Evolutionary conservation across 2,113 vertebrate species (phyloP).

Genomic region (Platichthys flesus): DNA sequence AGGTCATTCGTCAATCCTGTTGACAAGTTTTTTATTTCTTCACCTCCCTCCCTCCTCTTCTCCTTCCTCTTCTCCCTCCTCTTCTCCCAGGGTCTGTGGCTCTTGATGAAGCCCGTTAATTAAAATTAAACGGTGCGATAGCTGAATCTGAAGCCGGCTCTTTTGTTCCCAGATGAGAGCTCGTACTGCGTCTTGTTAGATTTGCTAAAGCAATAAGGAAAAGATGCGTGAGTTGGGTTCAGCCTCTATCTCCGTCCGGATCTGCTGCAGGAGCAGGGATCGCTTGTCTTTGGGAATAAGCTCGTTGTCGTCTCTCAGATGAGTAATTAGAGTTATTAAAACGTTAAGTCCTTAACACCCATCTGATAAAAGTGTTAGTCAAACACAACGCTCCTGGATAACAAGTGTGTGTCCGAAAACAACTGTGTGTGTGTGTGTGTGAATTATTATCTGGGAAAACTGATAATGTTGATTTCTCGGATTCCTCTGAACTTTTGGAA

Average conservation of each 20-base stretch:
- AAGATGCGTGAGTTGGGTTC: conserved; percentile 29
- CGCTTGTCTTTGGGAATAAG: conserved; percentile 58
- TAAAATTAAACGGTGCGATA: conserved; percentile 85
- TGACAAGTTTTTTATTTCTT: conserved; percentile 38
- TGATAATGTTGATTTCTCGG: not conserved
- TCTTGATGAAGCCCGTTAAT: conserved; percentile 85
- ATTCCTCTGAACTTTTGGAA: no score
- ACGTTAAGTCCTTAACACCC: conserved; percentile 62
- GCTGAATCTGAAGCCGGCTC: conserved; percentile 78
- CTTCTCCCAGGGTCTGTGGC: conserved; percentile 21
- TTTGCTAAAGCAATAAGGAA: conserved; percentile 30
- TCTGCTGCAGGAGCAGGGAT: conserved; percentile 34
- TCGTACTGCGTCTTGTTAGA: conserved; percentile 58
- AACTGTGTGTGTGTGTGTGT: conserved; percentile 36
- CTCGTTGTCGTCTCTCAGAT: conserved; percentile 70
- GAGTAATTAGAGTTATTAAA: conserved; percentile 76
- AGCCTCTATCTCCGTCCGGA: not conserved
- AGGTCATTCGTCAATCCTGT: conserved; percentile 79
- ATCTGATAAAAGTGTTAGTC: conserved; percentile 74
- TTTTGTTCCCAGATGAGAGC: conserved; percentile 82
- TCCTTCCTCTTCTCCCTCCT: conserved; percentile 7
- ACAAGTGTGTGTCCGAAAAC: conserved; percentile 35
- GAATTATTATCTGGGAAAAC: not conserved
- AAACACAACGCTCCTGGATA: conserved; percentile 54
- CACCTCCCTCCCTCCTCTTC: not conserved